Conservation (phyloP, 2,113 vertebrate species). For the Uropsilus gracilis region DNA sequence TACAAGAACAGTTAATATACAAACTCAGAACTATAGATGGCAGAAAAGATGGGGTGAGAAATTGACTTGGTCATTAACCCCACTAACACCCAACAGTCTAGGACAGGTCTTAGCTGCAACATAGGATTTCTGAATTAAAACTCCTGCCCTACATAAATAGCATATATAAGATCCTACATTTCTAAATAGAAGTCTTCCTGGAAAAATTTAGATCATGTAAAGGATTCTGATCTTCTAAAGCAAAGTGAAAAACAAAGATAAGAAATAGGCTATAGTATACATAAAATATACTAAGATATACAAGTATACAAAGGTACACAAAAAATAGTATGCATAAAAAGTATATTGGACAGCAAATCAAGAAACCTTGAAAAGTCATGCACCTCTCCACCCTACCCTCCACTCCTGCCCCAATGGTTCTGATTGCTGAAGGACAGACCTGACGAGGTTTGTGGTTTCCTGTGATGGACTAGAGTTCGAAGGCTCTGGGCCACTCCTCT, state of each 20-base stretch:
- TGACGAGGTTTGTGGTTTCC: background rate
- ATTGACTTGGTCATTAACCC: background rate
- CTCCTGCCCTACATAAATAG: background rate
- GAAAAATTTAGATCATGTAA: background rate
- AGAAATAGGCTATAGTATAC: no score
- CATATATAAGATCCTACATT: background rate
- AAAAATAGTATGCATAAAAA: background rate
- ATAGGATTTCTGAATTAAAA: background rate
- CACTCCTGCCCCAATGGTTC: background rate
- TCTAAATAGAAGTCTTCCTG: background rate
- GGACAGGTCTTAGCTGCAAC: background rate
- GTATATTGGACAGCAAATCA: background rate
- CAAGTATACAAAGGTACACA: background rate
- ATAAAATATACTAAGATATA: no score
- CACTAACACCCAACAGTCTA: background rate
- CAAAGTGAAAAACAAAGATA: background rate
- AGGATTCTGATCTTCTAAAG: constrained; percentile 37
- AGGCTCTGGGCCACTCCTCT: background rate
- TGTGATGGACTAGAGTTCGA: no score
- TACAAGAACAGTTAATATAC: background rate
- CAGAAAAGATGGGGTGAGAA: background rate
- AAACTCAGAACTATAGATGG: background rate
- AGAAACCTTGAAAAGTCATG: background rate
- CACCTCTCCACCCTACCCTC: no score
- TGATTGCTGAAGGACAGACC: background rate